These are phyloP conservation scores for Thymelicus acteon DNA, from an alignment of 2,888 invertebrate genomes.

Conservation along the genomic window DNA sequence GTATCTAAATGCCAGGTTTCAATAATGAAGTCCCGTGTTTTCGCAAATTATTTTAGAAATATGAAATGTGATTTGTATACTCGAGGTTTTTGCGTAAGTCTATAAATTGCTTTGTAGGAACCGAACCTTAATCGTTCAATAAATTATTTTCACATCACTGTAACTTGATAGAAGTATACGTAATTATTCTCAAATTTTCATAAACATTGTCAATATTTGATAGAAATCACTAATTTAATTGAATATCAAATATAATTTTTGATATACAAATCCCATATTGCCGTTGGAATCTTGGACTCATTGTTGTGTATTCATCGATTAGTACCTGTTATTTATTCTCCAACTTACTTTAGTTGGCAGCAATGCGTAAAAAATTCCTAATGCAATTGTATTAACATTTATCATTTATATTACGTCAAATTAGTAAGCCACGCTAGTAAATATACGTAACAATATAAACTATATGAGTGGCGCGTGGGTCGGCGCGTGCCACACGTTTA, in stretches of 20 bases:
- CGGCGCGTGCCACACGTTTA: conserved; percentile 19
- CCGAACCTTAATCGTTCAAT: conserved; percentile 35
- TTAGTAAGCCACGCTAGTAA: conserved; percentile 4
- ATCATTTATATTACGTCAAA: background rate
- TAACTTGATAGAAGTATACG: conserved; percentile 41
- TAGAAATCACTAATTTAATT: conserved; percentile 27
- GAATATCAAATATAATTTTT: conserved; percentile 22
- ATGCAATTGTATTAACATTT: no score
- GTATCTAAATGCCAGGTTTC: conserved; percentile 14
- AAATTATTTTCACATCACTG: conserved; percentile 37
- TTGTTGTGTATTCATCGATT: background rate
- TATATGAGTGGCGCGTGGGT: conserved; percentile 3
- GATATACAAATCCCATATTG: background rate
- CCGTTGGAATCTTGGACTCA: background rate
- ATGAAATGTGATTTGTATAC: no score
- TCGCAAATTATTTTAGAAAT: background rate
- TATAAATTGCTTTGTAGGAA: conserved; percentile 9
- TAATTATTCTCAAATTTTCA: conserved; percentile 34
- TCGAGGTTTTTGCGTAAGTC: background rate
- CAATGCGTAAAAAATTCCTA: no score
- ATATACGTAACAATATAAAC: conserved; percentile 5
- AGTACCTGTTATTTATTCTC: no score
- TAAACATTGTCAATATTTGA: conserved; percentile 25
- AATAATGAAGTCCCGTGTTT: background rate
- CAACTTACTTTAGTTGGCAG: no score